Evolutionary conservation across 1,140 invertebrate species (phyloP), one percentile per base, ranked within the genome.

Genomic region (Bombus balteatus): DNA sequence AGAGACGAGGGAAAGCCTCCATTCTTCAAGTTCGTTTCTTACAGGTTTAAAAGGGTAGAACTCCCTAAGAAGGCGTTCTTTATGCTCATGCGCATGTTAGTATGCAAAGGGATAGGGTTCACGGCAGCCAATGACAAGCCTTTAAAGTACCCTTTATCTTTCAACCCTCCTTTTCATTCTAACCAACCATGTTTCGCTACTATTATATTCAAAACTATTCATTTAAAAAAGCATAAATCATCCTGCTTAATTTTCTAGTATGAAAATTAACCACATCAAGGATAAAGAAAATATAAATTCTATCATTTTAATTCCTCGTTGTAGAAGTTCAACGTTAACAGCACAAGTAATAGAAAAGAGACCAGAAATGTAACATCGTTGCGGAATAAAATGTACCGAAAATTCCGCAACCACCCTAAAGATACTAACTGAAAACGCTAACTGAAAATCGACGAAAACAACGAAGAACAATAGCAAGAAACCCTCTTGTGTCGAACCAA

Each of bases 91-190:
- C 81, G 85, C 81, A 28, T 5, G 34, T 62, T 28, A 28, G 57
- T 62, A 85, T 84, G 73, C 81, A 90, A 89, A 90, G 78, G 39
- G 76, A 62, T 68, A 87, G 59, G 72, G 71, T 81, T 81, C 25
- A 25, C 34, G 18, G 70, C 41, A 53, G 53, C 70, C 74, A 88
- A 85, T 88, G 65, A 28, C 25, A 32, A 71, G 15, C 37, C 34
- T 80, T 28, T 57, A 65, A 62, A 74, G 8, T 13, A 77, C 15
- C 15, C 22, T 68, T 39, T 9, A 6, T 28, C 2, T 2, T 77
- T 68, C 47, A 39, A 83, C 43, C 82, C 62, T 59, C 65, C 39
- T 28, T 68, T 18, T 25, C 25, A 32, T 6, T 18, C 18, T 9
- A 10, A 0, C 47, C 53, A 72, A 39, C 15, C 57, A 41, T 65